Conservation (phyloP, 2,888 invertebrate species). For the Oithona nana region DNA sequence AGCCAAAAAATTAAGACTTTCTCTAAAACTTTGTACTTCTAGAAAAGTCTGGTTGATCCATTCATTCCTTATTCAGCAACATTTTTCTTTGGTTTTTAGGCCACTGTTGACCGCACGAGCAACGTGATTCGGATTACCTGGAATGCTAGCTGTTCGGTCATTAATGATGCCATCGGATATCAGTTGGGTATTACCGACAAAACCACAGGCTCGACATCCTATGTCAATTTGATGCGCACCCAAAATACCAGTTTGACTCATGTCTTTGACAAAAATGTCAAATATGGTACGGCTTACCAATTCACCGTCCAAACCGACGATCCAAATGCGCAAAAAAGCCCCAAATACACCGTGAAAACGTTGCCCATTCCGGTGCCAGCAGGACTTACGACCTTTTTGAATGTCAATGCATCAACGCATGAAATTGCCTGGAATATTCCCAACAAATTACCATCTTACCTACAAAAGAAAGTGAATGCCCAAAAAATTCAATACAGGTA, state of each 20-base stretch:
- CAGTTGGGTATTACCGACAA: not conserved
- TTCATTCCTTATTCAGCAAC: too few relatives aligned
- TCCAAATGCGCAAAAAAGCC: slow-evolving; percentile 14
- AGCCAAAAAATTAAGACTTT: too few relatives aligned
- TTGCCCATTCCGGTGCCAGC: slow-evolving; percentile 42
- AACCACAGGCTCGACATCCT: not conserved
- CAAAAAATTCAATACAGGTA: not conserved
- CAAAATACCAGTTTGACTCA: slow-evolving; percentile 26
- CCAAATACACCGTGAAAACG: slow-evolving; percentile 35
- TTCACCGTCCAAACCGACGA: slow-evolving; percentile 9
- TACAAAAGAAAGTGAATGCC: slow-evolving; percentile 18
- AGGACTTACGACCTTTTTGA: slow-evolving; percentile 39
- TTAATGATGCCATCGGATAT: not conserved
- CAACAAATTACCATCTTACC: slow-evolving; percentile 12
- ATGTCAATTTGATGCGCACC: slow-evolving; percentile 34
- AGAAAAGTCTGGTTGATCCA: too few relatives aligned
- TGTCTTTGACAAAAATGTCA: slow-evolving; percentile 25
- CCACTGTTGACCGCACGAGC: too few relatives aligned
- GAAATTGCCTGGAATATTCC: slow-evolving; percentile 19
- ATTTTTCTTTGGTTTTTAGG: too few relatives aligned
- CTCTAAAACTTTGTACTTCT: too few relatives aligned
- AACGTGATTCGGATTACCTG: slow-evolving; percentile 41
- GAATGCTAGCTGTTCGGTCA: slow-evolving; percentile 46
- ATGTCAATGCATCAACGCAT: slow-evolving; percentile 32
- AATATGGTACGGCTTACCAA: slow-evolving; percentile 35